These are phyloP conservation scores for Diploptera punctata DNA, from an alignment of 2,888 invertebrate genomes.

Conservation along the genomic window DNA sequence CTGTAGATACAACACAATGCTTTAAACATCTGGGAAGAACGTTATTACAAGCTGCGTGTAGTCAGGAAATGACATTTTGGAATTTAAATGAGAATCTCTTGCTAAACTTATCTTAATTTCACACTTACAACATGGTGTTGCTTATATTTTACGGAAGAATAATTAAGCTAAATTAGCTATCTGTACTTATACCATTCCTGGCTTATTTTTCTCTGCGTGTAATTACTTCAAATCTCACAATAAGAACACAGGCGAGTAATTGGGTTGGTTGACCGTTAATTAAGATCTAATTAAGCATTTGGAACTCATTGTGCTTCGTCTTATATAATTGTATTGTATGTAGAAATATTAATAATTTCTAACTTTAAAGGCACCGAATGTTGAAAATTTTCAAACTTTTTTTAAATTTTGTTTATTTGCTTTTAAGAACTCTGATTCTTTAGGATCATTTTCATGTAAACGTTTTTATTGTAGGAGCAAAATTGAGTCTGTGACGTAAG, in stretches of 20 bases:
- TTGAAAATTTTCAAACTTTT: too few species aligned
- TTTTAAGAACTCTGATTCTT: too few species aligned
- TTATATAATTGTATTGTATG: too few species aligned
- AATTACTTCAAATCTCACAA: slow-evolving; percentile 15
- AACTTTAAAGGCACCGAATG: too few species aligned
- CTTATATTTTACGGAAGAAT: slow-evolving; percentile 29
- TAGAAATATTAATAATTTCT: too few species aligned
- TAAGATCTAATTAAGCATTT: slow-evolving; percentile 9
- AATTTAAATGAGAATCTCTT: slow-evolving; percentile 25
- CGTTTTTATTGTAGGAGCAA: too few species aligned
- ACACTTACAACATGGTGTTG: slow-evolving; percentile 12
- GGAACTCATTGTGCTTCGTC: too few species aligned
- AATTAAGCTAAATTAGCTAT: slow-evolving; percentile 28
- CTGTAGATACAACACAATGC: too few species aligned
- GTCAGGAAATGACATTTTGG: slow-evolving; percentile 20
- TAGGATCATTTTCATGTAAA: too few species aligned
- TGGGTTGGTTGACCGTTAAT: slow-evolving; percentile 20
- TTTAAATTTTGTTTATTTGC: too few species aligned
- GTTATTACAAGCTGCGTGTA: slow-evolving; percentile 12
- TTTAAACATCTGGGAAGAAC: background rate
- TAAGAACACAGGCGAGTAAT: background rate
- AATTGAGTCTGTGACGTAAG: too few species aligned
- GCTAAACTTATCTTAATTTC: slow-evolving; percentile 15
- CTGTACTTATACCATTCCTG: slow-evolving; percentile 4
- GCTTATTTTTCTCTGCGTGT: too few species aligned